Conservation (phyloP, 2,113 vertebrate species). For the Muntiacus muntjak region DNA sequence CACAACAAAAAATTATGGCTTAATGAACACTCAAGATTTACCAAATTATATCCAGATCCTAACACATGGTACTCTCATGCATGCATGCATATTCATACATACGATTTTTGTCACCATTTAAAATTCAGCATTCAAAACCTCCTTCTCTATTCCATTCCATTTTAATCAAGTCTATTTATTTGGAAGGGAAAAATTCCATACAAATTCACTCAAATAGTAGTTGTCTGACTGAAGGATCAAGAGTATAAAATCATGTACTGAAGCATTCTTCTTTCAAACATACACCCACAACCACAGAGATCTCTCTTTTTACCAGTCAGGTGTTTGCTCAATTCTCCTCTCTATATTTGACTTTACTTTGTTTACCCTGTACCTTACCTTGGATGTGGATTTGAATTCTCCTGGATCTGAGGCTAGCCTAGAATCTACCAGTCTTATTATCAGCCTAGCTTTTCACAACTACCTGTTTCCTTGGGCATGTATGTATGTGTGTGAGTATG, state of each 20-base stretch:
- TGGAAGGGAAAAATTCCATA: background rate
- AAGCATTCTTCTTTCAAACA: background rate
- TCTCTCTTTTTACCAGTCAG: background rate
- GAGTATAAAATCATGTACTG: background rate
- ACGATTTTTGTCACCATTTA: background rate
- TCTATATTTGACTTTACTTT: background rate
- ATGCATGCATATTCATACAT: background rate
- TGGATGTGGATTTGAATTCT: background rate
- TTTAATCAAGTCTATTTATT: constrained; percentile 18
- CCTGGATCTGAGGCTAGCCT: background rate
- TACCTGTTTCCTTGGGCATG: no score
- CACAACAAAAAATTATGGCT: background rate
- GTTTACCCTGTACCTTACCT: background rate
- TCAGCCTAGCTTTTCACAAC: background rate
- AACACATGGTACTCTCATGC: background rate
- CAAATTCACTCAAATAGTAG: background rate
- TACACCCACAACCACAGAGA: background rate
- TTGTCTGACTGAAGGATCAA: background rate
- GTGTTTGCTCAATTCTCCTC: background rate
- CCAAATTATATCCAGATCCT: background rate
- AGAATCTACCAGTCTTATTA: background rate
- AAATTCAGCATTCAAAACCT: background rate
- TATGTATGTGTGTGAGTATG: background rate
- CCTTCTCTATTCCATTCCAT: background rate
- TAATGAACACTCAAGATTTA: background rate